phyloP scores from a whole-genome alignment of 2,113 vertebrate species.

The Dendrocopos noguchii region DNA sequence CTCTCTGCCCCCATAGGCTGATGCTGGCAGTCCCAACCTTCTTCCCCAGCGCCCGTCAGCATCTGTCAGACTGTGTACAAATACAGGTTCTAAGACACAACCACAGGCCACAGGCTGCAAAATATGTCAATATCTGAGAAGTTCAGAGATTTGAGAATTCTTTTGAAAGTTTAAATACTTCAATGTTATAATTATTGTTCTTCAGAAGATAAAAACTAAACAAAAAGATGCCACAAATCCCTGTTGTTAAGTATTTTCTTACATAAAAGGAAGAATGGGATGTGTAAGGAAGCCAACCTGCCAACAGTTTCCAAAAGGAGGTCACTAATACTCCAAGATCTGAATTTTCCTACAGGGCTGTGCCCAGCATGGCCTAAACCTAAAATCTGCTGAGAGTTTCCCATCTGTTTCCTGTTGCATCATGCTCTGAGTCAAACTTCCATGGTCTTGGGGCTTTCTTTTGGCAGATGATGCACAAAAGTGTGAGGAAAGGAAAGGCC shows the following conservation, averaged over 20 bases:
- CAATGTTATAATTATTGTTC: too few species aligned
- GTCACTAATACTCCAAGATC: not conserved
- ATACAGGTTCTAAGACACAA: not conserved
- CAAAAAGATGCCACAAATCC: not conserved
- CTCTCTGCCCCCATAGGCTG: not conserved
- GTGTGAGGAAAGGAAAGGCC: not conserved
- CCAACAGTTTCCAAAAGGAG: not conserved
- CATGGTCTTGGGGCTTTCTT: not conserved
- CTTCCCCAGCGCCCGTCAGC: not conserved
- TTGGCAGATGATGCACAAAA: not conserved
- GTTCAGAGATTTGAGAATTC: not conserved
- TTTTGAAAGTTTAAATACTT: not conserved
- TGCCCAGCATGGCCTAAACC: not conserved
- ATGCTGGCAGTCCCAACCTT: rapidly evolving
- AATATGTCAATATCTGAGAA: not conserved
- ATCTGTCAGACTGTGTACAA: not conserved
- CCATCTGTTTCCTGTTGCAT: not conserved
- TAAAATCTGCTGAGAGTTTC: not conserved
- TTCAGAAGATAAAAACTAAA: not conserved
- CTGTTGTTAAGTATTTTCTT: not conserved
- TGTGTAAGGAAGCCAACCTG: rapidly evolving
- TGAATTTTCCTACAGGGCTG: not conserved
- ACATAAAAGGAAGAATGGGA: not conserved
- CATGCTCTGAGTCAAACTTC: not conserved
- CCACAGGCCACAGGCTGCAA: not conserved